A percentile compares a stretch with the other conserved stretches of the same genome.
Evolutionary conservation across 2,797 vertebrate genomes (phyloP).

Genomic region (Typhlichthys eigenmanni): DNA sequence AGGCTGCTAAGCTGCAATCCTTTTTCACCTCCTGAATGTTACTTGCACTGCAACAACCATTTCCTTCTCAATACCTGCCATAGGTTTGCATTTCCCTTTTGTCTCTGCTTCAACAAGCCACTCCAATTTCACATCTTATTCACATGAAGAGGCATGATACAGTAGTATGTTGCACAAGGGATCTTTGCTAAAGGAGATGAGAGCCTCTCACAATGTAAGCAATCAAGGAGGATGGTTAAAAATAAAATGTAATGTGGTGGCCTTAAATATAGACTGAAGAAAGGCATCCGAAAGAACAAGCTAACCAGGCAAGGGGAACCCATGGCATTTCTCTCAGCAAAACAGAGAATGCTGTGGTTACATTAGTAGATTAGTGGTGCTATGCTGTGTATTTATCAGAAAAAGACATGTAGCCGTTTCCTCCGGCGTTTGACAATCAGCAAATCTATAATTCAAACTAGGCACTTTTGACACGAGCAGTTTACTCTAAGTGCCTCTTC

Average conservation of each 20-base stretch:
- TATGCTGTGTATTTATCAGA: background rate
- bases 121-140: conserved; percentile 55
- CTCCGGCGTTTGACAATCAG: conserved; percentile 1
- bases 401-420: conserved; percentile 7
- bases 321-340: conserved; percentile 12
- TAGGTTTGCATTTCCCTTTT: conserved; percentile 31
- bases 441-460: conserved; percentile 12
- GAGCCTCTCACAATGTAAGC: conserved; percentile 54
- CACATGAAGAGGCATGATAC: conserved; percentile 53
- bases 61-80: conserved; percentile 13
- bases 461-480: background rate
- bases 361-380: background rate
- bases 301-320: conserved; percentile 30
- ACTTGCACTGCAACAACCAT: conserved; percentile 5
- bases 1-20: conserved; percentile 11
- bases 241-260: conserved; percentile 62
- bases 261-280: conserved; percentile 61
- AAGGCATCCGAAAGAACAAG: conserved; percentile 35
- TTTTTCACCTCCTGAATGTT: conserved; percentile 20
- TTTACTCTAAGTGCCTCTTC: conserved; percentile 1
- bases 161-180: conserved; percentile 24
- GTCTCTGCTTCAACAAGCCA: conserved; percentile 41
- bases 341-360: conserved; percentile 1
- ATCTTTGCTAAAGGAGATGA: conserved; percentile 56
- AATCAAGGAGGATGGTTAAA: conserved; percentile 63